These are phyloP conservation scores for Neoarius graeffei DNA, from an alignment of 2,113 vertebrate genomes.

Conservation along the genomic window DNA sequence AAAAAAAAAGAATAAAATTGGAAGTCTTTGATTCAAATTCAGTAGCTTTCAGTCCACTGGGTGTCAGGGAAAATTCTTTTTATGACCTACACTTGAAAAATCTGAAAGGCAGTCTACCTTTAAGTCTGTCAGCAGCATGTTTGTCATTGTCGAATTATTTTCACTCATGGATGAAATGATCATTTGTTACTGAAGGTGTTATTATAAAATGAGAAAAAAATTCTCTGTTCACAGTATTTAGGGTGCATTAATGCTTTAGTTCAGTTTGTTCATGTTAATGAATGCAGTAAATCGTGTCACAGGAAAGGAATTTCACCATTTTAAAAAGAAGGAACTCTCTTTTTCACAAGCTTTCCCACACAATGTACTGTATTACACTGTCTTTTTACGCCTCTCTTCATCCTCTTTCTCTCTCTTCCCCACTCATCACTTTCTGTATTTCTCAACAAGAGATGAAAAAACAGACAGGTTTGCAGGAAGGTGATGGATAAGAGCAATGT, in stretches of 20 bases:
- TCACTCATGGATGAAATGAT: background rate
- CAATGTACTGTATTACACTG: background rate
- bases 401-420: background rate
- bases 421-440: background rate
- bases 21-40: too few relatives aligned
- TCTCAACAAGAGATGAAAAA: constrained; percentile 5
- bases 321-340: background rate
- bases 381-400: too few relatives aligned
- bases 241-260: background rate
- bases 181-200: background rate
- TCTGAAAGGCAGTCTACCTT: background rate
- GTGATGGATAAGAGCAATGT: background rate
- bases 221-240: background rate
- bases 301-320: background rate
- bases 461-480: background rate
- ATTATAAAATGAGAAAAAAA: background rate
- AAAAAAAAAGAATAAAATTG: too few relatives aligned
- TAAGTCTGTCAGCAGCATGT: background rate
- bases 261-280: background rate
- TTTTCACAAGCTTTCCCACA: background rate
- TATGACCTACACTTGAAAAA: background rate
- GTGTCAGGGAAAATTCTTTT: background rate
- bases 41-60: too few relatives aligned
- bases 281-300: background rate
- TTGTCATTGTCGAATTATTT: background rate